Evolutionary conservation across 2,797 vertebrate species (phyloP).

Genomic region (Phalanger gymnotis): DNA sequence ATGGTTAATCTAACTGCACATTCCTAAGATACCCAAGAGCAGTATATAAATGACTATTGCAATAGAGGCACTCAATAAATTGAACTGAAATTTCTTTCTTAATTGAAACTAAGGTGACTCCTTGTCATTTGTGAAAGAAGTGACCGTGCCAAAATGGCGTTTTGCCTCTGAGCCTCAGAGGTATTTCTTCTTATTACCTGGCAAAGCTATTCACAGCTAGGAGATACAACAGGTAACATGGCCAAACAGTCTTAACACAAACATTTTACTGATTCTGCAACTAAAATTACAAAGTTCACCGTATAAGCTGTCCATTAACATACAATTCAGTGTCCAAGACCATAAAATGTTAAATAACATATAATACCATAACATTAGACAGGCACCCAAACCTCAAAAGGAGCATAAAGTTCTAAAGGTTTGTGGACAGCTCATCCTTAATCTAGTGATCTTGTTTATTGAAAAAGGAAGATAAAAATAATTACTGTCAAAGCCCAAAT

Average conservation of each 20-base stretch:
- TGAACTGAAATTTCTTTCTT: slow-evolving; percentile 34
- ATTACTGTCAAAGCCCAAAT: background rate
- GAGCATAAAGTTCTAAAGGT: background rate
- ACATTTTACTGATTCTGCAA: slow-evolving; percentile 40
- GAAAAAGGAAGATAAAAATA: background rate
- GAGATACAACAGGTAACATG: background rate
- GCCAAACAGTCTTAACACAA: slow-evolving; percentile 40
- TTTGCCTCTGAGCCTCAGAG: slow-evolving; percentile 3
- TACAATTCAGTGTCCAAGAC: background rate
- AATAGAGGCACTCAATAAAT: slow-evolving; percentile 47
- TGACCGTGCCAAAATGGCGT: slow-evolving; percentile 25
- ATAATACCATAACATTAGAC: too few species aligned
- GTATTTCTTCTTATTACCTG: slow-evolving; percentile 42
- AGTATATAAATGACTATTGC: slow-evolving; percentile 37
- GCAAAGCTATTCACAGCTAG: slow-evolving; percentile 2
- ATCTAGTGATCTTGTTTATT: background rate
- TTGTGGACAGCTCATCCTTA: background rate
- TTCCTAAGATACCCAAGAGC: slow-evolving; percentile 12
- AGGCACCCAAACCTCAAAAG: too few species aligned
- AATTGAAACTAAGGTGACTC: slow-evolving; percentile 49
- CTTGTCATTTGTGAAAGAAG: background rate
- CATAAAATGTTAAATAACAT: background rate
- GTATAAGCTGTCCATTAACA: background rate
- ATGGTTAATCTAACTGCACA: background rate
- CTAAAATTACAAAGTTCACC: background rate